These are phyloP conservation scores for Synaphobranchus kaupii DNA, from an alignment of 2,797 vertebrate species.

Conservation along the genomic window DNA sequence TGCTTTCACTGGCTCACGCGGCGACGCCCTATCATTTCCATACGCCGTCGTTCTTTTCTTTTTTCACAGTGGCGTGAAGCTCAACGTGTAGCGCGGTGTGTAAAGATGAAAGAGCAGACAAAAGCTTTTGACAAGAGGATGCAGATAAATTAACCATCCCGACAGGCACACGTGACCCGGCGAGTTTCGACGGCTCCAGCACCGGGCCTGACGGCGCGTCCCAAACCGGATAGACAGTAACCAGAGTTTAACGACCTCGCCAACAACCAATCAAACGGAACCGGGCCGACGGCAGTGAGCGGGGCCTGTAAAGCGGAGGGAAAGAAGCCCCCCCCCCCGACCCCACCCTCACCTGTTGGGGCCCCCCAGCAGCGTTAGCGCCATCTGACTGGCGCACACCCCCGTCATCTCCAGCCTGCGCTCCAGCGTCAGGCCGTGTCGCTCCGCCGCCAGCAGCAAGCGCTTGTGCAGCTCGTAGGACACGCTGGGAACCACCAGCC, in stretches of 20 bases:
- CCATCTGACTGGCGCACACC: slow-evolving; percentile 97
- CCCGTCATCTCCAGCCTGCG: slow-evolving; percentile 95
- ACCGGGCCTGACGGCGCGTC: background rate
- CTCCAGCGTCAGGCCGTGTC: slow-evolving; percentile 89
- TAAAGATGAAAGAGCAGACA: background rate
- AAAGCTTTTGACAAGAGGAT: background rate
- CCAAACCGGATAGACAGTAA: background rate
- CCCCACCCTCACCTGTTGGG: slow-evolving; percentile 87
- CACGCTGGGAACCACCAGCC: slow-evolving; percentile 92
- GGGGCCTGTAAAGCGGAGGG: background rate
- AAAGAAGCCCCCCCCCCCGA: no score
- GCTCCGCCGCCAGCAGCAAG: slow-evolving; percentile 86
- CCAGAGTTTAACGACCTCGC: background rate
- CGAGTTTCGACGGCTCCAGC: background rate
- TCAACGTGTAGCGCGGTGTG: background rate
- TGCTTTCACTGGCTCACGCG: background rate
- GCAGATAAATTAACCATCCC: background rate
- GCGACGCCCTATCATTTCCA: background rate
- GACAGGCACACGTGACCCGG: background rate
- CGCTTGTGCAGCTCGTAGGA: slow-evolving; percentile 92
- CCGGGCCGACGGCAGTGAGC: background rate
- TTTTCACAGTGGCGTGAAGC: background rate
- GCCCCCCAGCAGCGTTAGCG: slow-evolving; percentile 91
- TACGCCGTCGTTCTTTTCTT: background rate
- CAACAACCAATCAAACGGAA: background rate